Evolutionary conservation across 2,888 invertebrate genomes (phyloP), one percentile per base, ranked within the genome.

Genomic region (Macropis europaea): DNA sequence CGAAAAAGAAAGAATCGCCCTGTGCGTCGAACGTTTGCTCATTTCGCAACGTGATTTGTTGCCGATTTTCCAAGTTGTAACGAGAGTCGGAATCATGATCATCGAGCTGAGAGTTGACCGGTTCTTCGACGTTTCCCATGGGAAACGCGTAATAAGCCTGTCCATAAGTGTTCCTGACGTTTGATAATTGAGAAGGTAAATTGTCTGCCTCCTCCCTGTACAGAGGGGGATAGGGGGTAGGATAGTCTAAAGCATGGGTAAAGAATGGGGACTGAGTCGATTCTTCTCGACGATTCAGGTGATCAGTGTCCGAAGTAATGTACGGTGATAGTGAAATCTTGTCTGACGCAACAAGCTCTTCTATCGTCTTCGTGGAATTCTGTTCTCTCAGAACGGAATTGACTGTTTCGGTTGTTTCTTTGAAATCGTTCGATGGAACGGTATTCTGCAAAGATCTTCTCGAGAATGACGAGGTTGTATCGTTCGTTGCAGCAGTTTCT

Each of bases 361-460:
- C 45, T 13, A 28, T 9, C 6, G 17, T 7, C 6, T 24, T 52
- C 32, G 57, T 62, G 4, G 36, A 3, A 24, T 66, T 45, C 17
- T 4, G n/a, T 9, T 40, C 32, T 3, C 13, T 15, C 9, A 38
- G 11, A 7, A 36, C 2, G 3, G 17, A 36, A 6, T 30, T 13
- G 11, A 38, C 19, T 24, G 13, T 36, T 38, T 17, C 22, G 9
- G 6, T 13, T 9, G 7, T 7, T 17, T 28, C 36, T 3, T 11
- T 30, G 1, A 22, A 42, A 5, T 52, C 36, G 1, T 66, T 6
- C 1, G 11, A 3, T 0, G 36, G 9, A 2, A 7, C 9, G 3
- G 7, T 15, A 0, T 2, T 40, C 60, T 60, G 60, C 0, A 57
- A 57, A 0, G 56, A 69, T 34, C 45, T 53, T 24, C 40, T 52